Evolutionary conservation across 2,113 vertebrate species (phyloP).

Genomic region (Mobula hypostoma): DNA sequence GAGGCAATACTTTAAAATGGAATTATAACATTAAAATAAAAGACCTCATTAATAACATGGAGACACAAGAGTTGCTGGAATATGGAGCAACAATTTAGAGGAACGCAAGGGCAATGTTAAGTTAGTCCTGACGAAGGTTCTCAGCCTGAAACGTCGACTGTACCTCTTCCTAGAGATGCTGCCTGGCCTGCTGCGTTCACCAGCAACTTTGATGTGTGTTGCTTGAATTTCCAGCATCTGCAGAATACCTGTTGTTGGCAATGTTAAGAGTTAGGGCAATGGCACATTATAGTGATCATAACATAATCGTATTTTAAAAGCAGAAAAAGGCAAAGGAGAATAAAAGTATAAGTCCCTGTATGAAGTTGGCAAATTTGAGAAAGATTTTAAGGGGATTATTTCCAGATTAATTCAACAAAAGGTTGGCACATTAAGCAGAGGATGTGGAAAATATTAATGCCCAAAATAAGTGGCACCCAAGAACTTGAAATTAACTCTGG

Average conservation of each 20-base stretch:
- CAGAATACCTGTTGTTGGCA: too few relatives aligned
- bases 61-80: too few relatives aligned
- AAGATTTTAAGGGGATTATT: background rate
- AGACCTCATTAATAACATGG: background rate
- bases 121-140: too few relatives aligned
- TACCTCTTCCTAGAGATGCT: too few relatives aligned
- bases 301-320: background rate
- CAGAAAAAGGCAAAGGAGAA: background rate
- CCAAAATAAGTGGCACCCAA: background rate
- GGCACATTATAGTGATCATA: background rate
- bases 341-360: background rate
- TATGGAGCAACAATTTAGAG: background rate
- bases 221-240: too few relatives aligned
- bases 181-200: too few relatives aligned
- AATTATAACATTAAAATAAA: too few relatives aligned
- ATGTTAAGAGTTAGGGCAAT: too few relatives aligned
- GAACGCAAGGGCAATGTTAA: background rate
- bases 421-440: too few relatives aligned
- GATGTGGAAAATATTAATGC: background rate
- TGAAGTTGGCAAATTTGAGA: background rate
- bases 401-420: background rate
- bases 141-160: too few relatives aligned
- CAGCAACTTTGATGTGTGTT: too few relatives aligned
- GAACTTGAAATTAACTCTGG: background rate
- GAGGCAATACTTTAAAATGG: background rate